A percentile compares a stretch with the other conserved stretches of the same genome.
Conservation (phyloP, 2,797 vertebrate species). For the Coregonus suidteri region DNA sequence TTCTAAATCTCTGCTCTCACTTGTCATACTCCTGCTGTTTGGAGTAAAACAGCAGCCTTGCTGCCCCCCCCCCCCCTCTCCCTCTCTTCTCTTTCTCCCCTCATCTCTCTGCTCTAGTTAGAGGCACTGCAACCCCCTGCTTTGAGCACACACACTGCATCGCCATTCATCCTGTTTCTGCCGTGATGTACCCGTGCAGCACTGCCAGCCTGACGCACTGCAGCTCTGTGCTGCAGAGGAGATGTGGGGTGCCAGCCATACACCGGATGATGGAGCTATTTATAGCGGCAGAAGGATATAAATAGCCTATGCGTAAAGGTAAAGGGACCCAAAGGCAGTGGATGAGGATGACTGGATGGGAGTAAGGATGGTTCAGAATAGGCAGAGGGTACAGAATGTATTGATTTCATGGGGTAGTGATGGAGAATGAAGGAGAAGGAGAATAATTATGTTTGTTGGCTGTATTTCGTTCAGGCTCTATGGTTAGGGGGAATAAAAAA, state of each 20-base stretch:
- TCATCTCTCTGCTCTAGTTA: background rate
- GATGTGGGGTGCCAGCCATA: constrained; percentile 21
- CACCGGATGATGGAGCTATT: constrained; percentile 43
- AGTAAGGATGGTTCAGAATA: too few relatives aligned
- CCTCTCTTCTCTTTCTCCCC: too few relatives aligned
- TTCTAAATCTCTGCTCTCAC: too few relatives aligned
- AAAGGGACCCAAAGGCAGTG: background rate
- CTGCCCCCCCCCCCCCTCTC: background rate
- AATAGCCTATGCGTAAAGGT: constrained; percentile 38
- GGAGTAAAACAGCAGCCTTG: too few relatives aligned
- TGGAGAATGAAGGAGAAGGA: too few relatives aligned
- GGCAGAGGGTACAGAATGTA: too few relatives aligned
- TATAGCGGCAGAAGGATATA: constrained; percentile 51
- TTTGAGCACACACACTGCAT: background rate
- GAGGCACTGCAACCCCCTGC: background rate
- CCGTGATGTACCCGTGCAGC: background rate
- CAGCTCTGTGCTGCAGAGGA: constrained; percentile 41
- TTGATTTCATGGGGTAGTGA: too few relatives aligned
- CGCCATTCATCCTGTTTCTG: background rate
- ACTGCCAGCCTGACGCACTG: constrained; percentile 16
- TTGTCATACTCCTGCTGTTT: too few relatives aligned
- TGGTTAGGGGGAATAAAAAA: too few relatives aligned
- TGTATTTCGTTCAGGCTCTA: background rate
- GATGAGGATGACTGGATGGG: too few relatives aligned
- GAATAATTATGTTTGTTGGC: background rate